Percentiles rank a stretch among this genome's conserved stretches.
phyloP scores from a whole-genome alignment of 1,140 invertebrate species.

The Aphelenchoides fujianensis region DNA sequence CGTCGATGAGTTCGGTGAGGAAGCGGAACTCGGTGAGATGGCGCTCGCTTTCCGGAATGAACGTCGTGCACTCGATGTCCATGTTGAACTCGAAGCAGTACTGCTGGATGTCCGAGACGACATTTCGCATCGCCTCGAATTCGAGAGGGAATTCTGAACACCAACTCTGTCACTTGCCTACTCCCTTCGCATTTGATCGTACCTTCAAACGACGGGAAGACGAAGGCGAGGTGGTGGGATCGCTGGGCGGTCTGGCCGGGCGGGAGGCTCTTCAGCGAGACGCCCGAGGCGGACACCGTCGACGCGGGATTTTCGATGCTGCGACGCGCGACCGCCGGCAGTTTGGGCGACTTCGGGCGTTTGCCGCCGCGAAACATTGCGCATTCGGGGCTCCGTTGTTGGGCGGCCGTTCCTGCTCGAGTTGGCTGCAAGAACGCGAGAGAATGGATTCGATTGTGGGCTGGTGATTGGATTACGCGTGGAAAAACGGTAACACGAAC shows the following conservation, averaged over 20 bases:
- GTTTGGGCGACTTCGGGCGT: conserved; percentile 17
- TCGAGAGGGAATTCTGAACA: conserved; percentile 43
- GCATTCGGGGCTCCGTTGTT: background rate
- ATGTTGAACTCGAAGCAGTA: conserved; percentile 46
- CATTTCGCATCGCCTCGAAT: conserved; percentile 42
- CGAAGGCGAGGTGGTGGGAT: conserved; percentile 19
- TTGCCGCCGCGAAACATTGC: conserved; percentile 11
- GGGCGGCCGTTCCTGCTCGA: too few relatives aligned
- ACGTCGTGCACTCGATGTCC: conserved; percentile 46
- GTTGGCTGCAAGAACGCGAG: too few relatives aligned
- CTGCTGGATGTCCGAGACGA: conserved; percentile 44
- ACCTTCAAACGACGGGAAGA: conserved; percentile 20
- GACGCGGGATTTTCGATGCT: background rate
- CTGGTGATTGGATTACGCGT: too few relatives aligned
- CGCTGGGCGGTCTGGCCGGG: background rate
- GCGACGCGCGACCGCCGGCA: background rate
- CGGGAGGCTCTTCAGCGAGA: background rate
- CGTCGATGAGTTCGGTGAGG: conserved; percentile 27
- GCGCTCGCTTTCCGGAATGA: conserved; percentile 31
- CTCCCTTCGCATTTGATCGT: background rate
- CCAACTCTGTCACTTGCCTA: too few relatives aligned
- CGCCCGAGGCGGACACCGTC: background rate
- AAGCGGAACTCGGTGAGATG: conserved; percentile 32
- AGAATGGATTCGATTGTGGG: too few relatives aligned
- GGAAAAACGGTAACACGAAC: too few relatives aligned